Conservation (phyloP, 1,140 invertebrate genomes). For the Drosophila grimshawi region DNA sequence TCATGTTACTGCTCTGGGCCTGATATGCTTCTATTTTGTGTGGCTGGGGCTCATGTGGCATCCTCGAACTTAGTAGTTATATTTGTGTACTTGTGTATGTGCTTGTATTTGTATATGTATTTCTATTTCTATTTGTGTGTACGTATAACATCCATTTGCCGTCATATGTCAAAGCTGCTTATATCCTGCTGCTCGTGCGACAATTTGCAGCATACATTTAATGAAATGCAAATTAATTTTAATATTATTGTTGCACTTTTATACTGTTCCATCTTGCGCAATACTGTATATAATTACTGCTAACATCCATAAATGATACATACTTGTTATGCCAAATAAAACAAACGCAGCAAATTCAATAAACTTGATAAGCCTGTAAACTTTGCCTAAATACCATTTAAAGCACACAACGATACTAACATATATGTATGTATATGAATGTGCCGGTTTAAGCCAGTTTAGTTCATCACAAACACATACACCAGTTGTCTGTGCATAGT, state of each 20-base stretch:
- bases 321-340: background rate
- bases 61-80: background rate
- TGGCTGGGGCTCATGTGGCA: constrained; percentile 16
- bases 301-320: constrained; percentile 1
- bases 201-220: constrained; percentile 40
- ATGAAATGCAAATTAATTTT: constrained; percentile 43
- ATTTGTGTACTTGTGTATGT: background rate
- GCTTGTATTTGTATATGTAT: background rate
- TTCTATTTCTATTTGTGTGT: background rate
- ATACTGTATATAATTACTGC: background rate
- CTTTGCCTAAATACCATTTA: constrained; percentile 22
- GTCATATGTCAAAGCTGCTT: constrained; percentile 33
- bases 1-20: constrained; percentile 10
- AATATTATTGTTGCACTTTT: constrained; percentile 20
- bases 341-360: background rate
- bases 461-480: background rate
- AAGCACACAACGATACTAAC: constrained; percentile 17
- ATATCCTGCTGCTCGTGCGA: constrained; percentile 22
- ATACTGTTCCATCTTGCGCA: constrained; percentile 1
- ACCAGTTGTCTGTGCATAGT: background rate
- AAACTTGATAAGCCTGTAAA: background rate
- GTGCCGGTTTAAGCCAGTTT: background rate
- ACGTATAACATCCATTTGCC: constrained; percentile 31
- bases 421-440: background rate
- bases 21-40: too few species aligned